These are phyloP conservation scores for Bursaphelenchus okinawaensis DNA, from an alignment of 2,888 invertebrate species.

Conservation along the genomic window DNA sequence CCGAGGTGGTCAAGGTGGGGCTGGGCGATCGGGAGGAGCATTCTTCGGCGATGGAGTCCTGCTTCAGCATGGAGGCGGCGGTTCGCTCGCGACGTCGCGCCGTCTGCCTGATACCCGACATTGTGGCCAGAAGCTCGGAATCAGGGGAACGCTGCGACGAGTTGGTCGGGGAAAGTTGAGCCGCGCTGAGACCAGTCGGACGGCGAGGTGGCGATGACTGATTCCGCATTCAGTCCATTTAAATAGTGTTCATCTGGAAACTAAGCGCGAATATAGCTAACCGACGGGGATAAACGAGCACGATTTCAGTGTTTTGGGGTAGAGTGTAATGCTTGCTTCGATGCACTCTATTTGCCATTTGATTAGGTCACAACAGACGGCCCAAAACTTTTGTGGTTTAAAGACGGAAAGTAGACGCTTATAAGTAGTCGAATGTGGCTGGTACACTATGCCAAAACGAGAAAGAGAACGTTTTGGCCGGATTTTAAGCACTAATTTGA, in stretches of 20 bases:
- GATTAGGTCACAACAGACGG: neutral
- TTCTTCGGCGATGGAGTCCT: conserved; percentile 16
- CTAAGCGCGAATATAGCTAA: neutral
- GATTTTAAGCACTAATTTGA: too few species aligned
- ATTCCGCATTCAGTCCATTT: neutral
- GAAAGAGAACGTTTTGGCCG: too few species aligned
- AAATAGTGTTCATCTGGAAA: neutral
- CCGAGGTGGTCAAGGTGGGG: conserved; percentile 5
- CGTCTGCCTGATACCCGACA: neutral
- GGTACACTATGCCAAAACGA: too few species aligned
- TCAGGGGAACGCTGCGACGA: neutral
- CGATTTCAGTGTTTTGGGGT: too few species aligned
- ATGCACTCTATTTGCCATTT: neutral
- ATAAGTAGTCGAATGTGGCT: too few species aligned
- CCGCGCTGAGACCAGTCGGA: conserved; percentile 1
- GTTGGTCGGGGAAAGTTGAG: too few species aligned
- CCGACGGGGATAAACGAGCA: neutral
- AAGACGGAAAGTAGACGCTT: neutral
- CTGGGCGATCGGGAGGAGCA: conserved; percentile 9
- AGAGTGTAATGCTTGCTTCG: neutral
- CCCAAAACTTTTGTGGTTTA: neutral
- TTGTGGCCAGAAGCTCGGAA: neutral
- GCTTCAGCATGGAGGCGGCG: conserved; percentile 13
- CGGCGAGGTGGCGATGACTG: conserved; percentile 8
- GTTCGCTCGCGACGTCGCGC: neutral